Percentiles rank a stretch among this genome's conserved stretches.
phyloP scores from a whole-genome alignment of 2,113 vertebrate species.

The Erythrocercus mccallii region DNA sequence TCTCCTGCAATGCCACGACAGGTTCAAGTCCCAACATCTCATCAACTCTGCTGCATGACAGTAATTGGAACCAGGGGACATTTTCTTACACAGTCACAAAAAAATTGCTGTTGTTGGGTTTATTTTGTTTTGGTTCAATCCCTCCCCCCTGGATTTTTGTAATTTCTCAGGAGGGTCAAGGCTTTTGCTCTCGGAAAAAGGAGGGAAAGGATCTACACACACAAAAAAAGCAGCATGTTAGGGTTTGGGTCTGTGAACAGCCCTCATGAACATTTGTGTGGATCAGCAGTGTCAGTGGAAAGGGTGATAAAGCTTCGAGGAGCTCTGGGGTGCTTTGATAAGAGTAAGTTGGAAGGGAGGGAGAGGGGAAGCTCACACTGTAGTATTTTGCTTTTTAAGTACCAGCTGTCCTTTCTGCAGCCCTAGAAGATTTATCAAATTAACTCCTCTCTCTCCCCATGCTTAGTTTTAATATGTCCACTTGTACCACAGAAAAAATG shows the following conservation, averaged over 20 bases:
- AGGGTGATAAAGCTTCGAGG: background rate
- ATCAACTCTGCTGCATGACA: background rate
- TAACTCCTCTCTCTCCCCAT: background rate
- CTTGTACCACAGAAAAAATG: background rate
- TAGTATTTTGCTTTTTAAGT: background rate
- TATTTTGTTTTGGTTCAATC: background rate
- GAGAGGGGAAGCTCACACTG: background rate
- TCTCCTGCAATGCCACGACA: background rate
- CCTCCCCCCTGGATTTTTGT: accelerated
- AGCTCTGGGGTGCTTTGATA: background rate
- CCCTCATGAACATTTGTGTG: background rate
- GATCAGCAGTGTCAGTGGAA: background rate
- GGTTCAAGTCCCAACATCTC: background rate
- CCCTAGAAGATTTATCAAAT: background rate
- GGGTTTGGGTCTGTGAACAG: background rate
- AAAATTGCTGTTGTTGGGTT: background rate
- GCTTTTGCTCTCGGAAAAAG: background rate
- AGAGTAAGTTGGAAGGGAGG: background rate
- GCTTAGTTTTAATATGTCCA: background rate
- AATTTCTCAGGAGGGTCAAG: background rate
- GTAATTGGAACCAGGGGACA: background rate
- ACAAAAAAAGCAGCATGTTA: background rate
- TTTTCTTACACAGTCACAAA: background rate
- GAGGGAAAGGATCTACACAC: background rate
- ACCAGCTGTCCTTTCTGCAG: background rate